Evolutionary conservation across 2,797 vertebrate species (phyloP), one percentile per base, ranked within the genome.

Genomic region (Hirundo rustica): DNA sequence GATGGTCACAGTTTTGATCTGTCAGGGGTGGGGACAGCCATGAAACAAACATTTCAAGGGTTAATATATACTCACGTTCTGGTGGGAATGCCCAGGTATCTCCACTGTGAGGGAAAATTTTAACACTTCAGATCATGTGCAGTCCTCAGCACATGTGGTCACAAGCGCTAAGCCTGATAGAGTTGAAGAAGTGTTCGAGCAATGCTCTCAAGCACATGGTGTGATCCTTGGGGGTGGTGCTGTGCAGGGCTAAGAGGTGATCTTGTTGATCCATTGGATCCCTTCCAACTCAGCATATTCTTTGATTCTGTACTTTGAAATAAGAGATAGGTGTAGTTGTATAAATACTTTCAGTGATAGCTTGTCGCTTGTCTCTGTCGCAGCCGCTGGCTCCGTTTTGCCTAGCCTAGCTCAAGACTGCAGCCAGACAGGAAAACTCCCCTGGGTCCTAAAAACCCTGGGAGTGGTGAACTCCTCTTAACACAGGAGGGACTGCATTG

Each of bases 171-270:
- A 61, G 25, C 34, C 20, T 54, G 48, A 34, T 34, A 47, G 47
- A 47, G 48, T 54, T 54, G 48, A 47, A 15, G 16, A 34, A 77
- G 40, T 54, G 55, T 61, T 70, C 40, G 34, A 64, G 20, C 27
- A 61, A 1, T 40, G 20, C n/a, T 40, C 13, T 68, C 0, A 0
- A 11, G 48, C 25, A 40, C 29, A 2, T 14, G 25, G 7, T 54
- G 16, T 47, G 48, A 54, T 30, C 30, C 34, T 62, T 47, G 48
- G 40, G 16, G 34, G 21, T 54, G 25, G 47, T 47, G n/a, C 30
- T 70, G 42, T 62, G 40, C 25, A 30, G 40, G 16, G 20, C 55
- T 76, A 16, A 29, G 20, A 54, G 40, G 34, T 70, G 30, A 30
- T 62, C 64, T 25, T 54, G 29, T 7, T 61, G n/a, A 47, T 61